Conservation (phyloP, 2,113 vertebrate genomes). For the Pristiophorus japonicus region DNA sequence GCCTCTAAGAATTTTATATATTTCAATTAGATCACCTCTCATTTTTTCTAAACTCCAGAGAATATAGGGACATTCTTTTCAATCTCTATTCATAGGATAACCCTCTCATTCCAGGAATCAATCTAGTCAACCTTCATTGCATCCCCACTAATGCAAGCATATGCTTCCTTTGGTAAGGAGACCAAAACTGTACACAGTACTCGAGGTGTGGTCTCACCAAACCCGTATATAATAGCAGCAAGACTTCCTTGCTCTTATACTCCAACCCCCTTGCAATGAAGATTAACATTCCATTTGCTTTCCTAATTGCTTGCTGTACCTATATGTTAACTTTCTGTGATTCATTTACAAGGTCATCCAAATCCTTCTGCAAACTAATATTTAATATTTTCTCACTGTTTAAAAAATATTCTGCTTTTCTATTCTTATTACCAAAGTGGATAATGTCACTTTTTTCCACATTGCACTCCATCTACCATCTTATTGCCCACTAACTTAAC, state of each 20-base stretch:
- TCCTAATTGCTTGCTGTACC: neutral
- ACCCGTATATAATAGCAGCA: neutral
- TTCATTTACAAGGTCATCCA: neutral
- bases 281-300: neutral
- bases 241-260: neutral
- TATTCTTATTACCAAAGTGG: neutral
- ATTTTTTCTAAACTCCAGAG: neutral
- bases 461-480: no score
- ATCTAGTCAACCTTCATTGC: neutral
- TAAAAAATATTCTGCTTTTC: neutral
- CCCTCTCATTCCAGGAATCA: neutral
- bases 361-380: neutral
- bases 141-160: neutral
- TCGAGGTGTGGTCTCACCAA: neutral
- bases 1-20: no score
- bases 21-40: neutral
- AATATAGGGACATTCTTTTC: neutral
- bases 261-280: neutral
- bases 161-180: neutral
- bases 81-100: neutral
- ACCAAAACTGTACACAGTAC: neutral
- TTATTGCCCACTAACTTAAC: no score
- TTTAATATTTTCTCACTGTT: neutral
- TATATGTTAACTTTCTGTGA: neutral
- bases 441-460: no score